These are phyloP conservation scores for Melanocharis versteri DNA, from an alignment of 2,113 vertebrate species.

Conservation along the genomic window DNA sequence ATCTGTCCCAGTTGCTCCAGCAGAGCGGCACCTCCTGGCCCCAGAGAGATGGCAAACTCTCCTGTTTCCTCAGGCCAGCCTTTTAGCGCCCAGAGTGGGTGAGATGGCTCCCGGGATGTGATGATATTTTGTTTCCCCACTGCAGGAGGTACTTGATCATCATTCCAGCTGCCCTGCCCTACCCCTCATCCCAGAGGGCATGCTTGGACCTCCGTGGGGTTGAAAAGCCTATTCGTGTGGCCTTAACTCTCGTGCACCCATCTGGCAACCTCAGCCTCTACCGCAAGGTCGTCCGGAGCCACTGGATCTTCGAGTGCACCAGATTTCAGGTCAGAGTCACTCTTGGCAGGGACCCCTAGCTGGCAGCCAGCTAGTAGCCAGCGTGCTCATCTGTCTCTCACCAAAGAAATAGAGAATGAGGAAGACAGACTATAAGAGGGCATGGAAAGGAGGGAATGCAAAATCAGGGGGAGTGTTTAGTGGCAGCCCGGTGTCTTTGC, in stretches of 20 bases:
- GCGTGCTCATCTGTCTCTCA: rapidly evolving
- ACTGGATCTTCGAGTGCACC: slow-evolving; percentile 39
- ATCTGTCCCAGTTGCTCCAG: background rate
- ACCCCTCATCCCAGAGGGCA: slow-evolving; percentile 56
- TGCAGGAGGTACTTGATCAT: slow-evolving; percentile 64
- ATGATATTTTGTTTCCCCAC: background rate
- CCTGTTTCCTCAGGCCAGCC: background rate
- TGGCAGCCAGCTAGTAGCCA: background rate
- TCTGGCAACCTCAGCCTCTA: slow-evolving; percentile 55
- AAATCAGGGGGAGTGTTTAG: background rate
- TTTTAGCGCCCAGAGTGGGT: background rate
- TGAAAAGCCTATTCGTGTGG: slow-evolving; percentile 35
- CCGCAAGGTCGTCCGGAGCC: background rate
- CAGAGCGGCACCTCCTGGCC: background rate
- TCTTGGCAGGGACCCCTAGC: background rate
- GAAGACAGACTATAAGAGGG: background rate
- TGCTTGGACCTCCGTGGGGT: slow-evolving; percentile 64
- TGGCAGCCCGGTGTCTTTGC: background rate
- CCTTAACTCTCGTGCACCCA: background rate
- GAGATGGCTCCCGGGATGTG: background rate
- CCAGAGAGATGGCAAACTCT: background rate
- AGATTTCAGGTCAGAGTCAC: slow-evolving; percentile 10
- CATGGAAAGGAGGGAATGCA: background rate
- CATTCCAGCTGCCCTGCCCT: slow-evolving; percentile 51
- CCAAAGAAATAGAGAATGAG: background rate